Evolutionary conservation across 2,797 vertebrate species (phyloP).

Genomic region (Hyperoplus immaculatus): DNA sequence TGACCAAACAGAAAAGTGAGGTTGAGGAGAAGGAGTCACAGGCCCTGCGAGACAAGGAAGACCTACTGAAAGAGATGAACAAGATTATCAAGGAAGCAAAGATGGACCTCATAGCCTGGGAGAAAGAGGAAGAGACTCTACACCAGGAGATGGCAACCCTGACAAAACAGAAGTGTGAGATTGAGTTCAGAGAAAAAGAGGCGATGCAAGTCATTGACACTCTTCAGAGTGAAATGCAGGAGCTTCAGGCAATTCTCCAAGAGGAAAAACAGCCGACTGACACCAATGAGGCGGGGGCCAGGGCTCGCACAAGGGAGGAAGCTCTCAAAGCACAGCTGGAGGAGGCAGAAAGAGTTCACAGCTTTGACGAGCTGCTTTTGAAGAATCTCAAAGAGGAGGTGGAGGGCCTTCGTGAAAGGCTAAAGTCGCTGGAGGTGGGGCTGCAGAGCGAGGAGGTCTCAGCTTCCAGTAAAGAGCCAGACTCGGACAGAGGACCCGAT

Average conservation of each 20-base stretch:
- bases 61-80: too few species aligned
- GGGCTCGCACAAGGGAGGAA: not conserved
- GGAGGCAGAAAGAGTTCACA: not conserved
- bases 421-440: not conserved
- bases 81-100: not conserved
- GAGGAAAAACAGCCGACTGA: not conserved
- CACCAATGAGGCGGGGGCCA: not conserved
- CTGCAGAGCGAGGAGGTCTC: not conserved
- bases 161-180: not conserved
- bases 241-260: not conserved
- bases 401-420: not conserved
- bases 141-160: not conserved
- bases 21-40: not conserved
- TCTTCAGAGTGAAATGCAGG: not conserved
- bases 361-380: not conserved
- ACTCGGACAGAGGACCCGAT: not conserved
- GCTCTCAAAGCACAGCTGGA: not conserved
- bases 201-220: not conserved
- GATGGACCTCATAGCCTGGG: not conserved
- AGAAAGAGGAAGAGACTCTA: not conserved
- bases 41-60: too few species aligned
- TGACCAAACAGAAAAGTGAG: not conserved
- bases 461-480: not conserved
- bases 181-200: not conserved
- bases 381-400: not conserved